Evolutionary conservation across 2,797 vertebrate genomes (phyloP).

Genomic region (Microctenopoma steveboyesi): DNA sequence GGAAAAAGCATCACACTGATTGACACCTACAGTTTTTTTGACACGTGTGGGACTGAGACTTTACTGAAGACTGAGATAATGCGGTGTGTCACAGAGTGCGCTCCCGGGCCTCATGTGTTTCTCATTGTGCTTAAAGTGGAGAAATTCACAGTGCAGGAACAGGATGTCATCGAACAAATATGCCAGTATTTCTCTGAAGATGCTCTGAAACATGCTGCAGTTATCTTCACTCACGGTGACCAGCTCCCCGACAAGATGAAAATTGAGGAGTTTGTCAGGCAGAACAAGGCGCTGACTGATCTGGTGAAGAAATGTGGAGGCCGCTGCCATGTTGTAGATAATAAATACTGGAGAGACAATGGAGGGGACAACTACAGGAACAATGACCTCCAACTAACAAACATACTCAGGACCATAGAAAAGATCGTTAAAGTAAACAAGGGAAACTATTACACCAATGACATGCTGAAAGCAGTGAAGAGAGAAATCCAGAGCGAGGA

Average conservation of each 20-base stretch:
- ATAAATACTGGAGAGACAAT: conserved; percentile 38
- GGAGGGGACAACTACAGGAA: conserved; percentile 34
- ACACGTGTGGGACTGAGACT: conserved; percentile 18
- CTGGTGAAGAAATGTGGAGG: conserved; percentile 56
- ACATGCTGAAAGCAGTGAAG: conserved; percentile 26
- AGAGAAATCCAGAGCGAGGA: conserved; percentile 22
- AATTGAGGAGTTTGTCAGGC: conserved; percentile 52
- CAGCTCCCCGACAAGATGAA: conserved; percentile 7
- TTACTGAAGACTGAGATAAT: conserved; percentile 45
- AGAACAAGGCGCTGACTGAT: conserved; percentile 27
- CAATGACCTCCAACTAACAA: conserved; percentile 50
- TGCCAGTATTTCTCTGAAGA: conserved; percentile 52
- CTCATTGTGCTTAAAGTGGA: conserved; percentile 74
- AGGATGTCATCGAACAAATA: conserved; percentile 49
- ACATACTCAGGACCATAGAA: conserved; percentile 55
- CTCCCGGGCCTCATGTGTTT: conserved; percentile 71
- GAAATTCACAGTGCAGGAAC: conserved; percentile 63
- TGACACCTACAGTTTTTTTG: conserved; percentile 67
- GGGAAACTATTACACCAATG: conserved; percentile 51
- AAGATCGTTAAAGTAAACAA: conserved; percentile 43
- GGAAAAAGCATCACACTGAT: conserved; percentile 54
- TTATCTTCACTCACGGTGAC: conserved; percentile 34
- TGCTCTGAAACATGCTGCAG: conserved; percentile 47
- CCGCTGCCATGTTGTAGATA: conserved; percentile 64
- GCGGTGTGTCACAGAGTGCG: conserved; percentile 53